Conservation (phyloP, 2,797 vertebrate genomes). For the Kryptolebias ocellatus region DNA sequence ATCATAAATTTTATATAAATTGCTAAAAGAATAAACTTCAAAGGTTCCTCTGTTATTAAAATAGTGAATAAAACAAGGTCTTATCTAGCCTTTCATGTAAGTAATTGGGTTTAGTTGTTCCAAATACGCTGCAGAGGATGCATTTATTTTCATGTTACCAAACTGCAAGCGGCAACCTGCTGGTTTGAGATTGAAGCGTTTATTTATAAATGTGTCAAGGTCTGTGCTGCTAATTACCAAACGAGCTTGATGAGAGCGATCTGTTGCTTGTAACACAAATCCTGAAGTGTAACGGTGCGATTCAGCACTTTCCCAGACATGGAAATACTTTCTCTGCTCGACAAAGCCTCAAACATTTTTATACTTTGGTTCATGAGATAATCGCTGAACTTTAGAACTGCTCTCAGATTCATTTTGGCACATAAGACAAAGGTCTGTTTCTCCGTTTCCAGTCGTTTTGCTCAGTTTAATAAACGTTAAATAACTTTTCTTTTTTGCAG, state of each 20-base stretch:
- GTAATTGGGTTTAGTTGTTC: slow-evolving; percentile 8
- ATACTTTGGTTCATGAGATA: neutral
- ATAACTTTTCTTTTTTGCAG: neutral
- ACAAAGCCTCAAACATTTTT: neutral
- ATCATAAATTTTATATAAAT: too few relatives aligned
- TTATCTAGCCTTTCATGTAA: too few relatives aligned
- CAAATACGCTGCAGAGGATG: neutral
- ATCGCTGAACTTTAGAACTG: neutral
- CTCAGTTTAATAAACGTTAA: neutral
- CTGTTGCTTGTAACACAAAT: neutral
- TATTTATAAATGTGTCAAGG: slow-evolving; percentile 17
- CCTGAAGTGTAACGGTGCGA: neutral
- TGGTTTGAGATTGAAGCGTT: slow-evolving; percentile 7
- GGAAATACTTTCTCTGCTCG: neutral
- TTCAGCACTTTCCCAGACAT: neutral
- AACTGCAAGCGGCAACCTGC: neutral
- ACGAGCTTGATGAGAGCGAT: neutral
- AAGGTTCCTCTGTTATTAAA: too few relatives aligned
- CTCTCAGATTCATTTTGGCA: neutral
- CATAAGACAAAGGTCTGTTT: neutral
- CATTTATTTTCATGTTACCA: slow-evolving; percentile 5
- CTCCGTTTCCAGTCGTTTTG: neutral
- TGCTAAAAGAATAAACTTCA: too few relatives aligned
- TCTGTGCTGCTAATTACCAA: slow-evolving; percentile 6
- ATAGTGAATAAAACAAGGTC: too few relatives aligned